Conservation (phyloP, 2,797 vertebrate species). For the Hydrolagus colliei region DNA sequence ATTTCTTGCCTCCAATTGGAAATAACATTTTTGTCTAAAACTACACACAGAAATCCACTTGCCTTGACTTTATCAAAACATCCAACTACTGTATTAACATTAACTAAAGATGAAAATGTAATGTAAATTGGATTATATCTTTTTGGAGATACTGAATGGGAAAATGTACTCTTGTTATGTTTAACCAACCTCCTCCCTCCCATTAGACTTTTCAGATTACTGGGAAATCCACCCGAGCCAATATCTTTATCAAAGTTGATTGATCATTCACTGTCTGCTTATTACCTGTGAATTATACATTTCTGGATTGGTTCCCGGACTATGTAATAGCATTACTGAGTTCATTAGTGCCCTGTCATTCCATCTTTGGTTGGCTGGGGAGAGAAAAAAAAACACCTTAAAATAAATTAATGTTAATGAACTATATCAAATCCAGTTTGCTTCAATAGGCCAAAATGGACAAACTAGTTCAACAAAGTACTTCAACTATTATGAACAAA, state of each 20-base stretch:
- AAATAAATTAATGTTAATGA: background rate
- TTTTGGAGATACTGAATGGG: background rate
- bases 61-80: too few species aligned
- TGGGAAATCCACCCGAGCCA: background rate
- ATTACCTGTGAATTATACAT: conserved; percentile 24
- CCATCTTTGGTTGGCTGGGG: background rate
- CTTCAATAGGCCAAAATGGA: background rate
- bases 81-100: too few species aligned
- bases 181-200: background rate
- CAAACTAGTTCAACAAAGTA: background rate
- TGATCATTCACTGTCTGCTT: conserved; percentile 27
- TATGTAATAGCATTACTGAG: conserved; percentile 1
- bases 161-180: too few species aligned
- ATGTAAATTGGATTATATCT: too few species aligned
- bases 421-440: background rate
- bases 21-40: too few species aligned
- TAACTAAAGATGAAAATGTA: too few species aligned
- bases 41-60: too few species aligned
- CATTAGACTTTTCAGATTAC: conserved; percentile 20
- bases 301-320: conserved; percentile 24
- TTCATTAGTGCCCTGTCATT: conserved; percentile 17
- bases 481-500: too few species aligned
- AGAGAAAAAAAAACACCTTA: background rate
- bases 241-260: conserved; percentile 31
- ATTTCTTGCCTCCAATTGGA: too few species aligned